These are phyloP conservation scores for Strix uralensis DNA, from an alignment of 2,113 vertebrate genomes.

Conservation along the genomic window DNA sequence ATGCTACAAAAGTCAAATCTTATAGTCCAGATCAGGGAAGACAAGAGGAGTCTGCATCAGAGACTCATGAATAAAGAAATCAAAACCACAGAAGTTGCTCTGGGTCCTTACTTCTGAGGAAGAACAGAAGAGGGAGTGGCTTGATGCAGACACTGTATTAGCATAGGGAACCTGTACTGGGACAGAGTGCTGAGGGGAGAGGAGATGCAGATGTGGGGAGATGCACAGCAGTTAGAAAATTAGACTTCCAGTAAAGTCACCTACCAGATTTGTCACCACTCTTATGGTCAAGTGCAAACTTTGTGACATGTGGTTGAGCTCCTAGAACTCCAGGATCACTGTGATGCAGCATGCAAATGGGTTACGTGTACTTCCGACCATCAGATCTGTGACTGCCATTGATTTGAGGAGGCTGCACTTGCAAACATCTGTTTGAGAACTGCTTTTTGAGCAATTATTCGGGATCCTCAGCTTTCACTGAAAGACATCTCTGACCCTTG, in stretches of 20 bases:
- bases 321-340: not conserved
- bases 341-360: not conserved
- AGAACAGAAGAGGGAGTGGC: not conserved
- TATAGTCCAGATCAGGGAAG: not conserved
- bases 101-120: not conserved
- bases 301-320: not conserved
- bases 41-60: not conserved
- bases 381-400: not conserved
- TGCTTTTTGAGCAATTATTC: not conserved
- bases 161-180: not conserved
- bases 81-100: not conserved
- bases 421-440: not conserved
- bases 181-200: not conserved
- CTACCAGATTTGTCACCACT: not conserved
- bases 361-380: fast-evolving
- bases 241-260: not conserved
- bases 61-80: not conserved
- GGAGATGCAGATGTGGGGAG: not conserved
- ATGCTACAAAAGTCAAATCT: not conserved
- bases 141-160: not conserved
- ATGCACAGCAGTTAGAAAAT: not conserved
- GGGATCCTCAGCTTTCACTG: not conserved
- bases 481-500: not conserved
- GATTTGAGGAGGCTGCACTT: not conserved
- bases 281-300: not conserved